Evolutionary conservation across 2,113 vertebrate genomes (phyloP).

Genomic region (Nestor notabilis): DNA sequence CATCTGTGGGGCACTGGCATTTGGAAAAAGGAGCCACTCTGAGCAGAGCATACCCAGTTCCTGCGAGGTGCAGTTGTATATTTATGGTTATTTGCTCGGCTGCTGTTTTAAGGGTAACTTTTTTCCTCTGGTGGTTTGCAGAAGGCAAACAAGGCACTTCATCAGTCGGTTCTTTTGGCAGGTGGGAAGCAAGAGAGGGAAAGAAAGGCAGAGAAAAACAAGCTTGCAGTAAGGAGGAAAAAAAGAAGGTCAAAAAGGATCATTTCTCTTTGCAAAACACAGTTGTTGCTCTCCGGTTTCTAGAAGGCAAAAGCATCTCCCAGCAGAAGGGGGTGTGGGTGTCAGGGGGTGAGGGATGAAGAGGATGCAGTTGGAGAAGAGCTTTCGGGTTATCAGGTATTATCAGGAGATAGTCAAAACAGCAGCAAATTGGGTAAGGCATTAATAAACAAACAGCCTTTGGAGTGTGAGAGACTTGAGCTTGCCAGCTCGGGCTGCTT

Average conservation of each 20-base stretch:
- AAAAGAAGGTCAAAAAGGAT: slow-evolving; percentile 32
- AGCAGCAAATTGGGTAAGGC: slow-evolving; percentile 19
- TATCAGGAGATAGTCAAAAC: slow-evolving; percentile 8
- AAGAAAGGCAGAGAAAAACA: slow-evolving; percentile 31
- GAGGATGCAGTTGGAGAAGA: background rate
- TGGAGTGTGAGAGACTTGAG: slow-evolving; percentile 30
- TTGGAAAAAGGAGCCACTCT: background rate
- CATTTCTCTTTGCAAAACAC: slow-evolving; percentile 19
- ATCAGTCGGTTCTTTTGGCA: slow-evolving; percentile 34
- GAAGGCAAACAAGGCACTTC: slow-evolving; percentile 1
- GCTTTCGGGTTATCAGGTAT: background rate
- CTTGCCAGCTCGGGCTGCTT: slow-evolving; percentile 28
- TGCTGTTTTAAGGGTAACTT: slow-evolving; percentile 42
- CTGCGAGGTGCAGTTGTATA: background rate
- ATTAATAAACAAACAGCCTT: slow-evolving; percentile 50
- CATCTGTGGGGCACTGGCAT: background rate
- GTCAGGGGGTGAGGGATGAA: background rate
- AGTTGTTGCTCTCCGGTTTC: background rate
- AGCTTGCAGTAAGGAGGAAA: background rate
- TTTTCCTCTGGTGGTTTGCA: background rate
- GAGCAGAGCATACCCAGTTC: background rate
- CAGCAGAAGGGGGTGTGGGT: background rate
- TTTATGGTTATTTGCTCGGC: slow-evolving; percentile 14
- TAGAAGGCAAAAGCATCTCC: slow-evolving; percentile 1
- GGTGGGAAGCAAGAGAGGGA: slow-evolving; percentile 19